Evolutionary conservation across 1,140 invertebrate species (phyloP).

Genomic region (Alviniconcha marisindica): DNA sequence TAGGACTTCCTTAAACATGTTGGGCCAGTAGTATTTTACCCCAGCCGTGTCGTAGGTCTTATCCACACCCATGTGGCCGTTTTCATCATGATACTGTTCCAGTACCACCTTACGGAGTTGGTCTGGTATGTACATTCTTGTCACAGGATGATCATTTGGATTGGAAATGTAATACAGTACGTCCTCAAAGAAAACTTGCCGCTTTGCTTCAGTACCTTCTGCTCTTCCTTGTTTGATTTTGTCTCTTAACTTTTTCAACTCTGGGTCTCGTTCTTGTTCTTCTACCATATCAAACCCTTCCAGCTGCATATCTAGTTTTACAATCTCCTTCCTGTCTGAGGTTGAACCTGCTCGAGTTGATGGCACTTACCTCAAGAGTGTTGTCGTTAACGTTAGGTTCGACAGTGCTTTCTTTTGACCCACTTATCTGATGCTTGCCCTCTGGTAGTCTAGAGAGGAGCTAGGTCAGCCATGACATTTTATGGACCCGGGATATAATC

Average conservation of each 20-base stretch:
- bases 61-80: constrained; percentile 37
- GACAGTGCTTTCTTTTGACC: neutral
- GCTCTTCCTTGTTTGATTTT: neutral
- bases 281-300: constrained; percentile 18
- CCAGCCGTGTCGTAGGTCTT: constrained; percentile 11
- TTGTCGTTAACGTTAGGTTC: constrained; percentile 14
- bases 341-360: constrained; percentile 44
- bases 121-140: neutral
- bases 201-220: constrained; percentile 6
- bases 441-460: constrained; percentile 43
- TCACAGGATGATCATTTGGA: neutral
- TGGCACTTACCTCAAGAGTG: constrained; percentile 24
- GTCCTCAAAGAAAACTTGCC: constrained; percentile 41
- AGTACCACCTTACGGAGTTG: neutral
- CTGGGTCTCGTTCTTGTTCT: constrained; percentile 41
- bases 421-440: neutral
- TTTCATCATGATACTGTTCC: constrained; percentile 39
- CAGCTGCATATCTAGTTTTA: neutral
- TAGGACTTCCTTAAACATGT: constrained; percentile 28
- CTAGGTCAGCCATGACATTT: constrained; percentile 52
- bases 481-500: constrained; percentile 44
- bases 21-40: constrained; percentile 38
- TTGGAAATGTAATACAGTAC: constrained; percentile 48
- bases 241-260: constrained; percentile 21
- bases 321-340: constrained; percentile 5